Evolutionary conservation across 1,140 invertebrate species (phyloP).

Genomic region (Trinorchestia longiramus): DNA sequence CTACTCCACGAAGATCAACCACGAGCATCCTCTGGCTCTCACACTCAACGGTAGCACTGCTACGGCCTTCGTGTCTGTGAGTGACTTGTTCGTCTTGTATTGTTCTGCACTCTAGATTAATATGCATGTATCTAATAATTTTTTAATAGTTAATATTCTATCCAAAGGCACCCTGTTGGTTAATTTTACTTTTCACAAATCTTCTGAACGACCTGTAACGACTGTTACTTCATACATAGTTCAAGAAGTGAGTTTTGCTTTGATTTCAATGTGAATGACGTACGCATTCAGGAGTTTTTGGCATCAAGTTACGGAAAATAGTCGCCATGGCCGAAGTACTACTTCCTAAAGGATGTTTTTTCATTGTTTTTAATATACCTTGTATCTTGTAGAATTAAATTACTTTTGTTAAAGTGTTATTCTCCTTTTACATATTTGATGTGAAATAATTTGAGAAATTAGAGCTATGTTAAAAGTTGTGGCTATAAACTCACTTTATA

Average conservation of each 20-base stretch:
- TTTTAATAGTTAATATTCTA: no score
- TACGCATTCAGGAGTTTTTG: no score
- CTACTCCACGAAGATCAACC: conserved; percentile 61
- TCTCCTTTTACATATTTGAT: neutral
- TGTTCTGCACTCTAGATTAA: neutral
- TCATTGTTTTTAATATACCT: neutral
- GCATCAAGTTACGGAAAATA: no score
- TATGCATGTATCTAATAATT: neutral
- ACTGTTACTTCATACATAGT: no score
- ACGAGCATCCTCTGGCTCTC: conserved; percentile 75
- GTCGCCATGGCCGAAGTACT: no score
- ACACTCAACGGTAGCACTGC: conserved; percentile 75
- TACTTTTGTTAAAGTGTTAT: neutral
- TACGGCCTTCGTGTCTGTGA: conserved; percentile 82
- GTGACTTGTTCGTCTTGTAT: conserved; percentile 67
- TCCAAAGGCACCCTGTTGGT: no score
- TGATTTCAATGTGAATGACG: no score
- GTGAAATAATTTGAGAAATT: neutral
- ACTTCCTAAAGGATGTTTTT: no score
- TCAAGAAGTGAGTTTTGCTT: no score
- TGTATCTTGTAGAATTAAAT: neutral
- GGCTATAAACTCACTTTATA: neutral
- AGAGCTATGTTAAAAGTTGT: neutral
- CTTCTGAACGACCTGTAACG: no score
- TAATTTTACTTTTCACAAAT: no score